Conservation (phyloP, 2,113 vertebrate species). For the Nannobrachium achirus region DNA sequence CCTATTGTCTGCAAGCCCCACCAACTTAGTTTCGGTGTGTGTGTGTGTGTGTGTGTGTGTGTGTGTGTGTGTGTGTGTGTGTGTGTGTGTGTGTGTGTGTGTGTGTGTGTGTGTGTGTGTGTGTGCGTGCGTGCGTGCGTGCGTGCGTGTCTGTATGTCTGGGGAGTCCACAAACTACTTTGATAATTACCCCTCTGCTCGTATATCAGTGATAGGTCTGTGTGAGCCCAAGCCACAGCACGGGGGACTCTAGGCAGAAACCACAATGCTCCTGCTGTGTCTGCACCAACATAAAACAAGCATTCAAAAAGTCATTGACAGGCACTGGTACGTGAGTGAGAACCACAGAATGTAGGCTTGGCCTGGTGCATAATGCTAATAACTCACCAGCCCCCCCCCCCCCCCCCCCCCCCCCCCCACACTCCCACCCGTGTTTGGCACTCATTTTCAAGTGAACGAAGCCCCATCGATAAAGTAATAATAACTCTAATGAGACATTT, state of each 20-base stretch:
- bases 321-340: slow-evolving; percentile 52
- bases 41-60: too few species aligned
- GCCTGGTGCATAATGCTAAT: slow-evolving; percentile 33
- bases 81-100: too few species aligned
- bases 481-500: slow-evolving; percentile 43
- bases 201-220: slow-evolving; percentile 51
- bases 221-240: slow-evolving; percentile 43
- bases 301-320: slow-evolving; percentile 50
- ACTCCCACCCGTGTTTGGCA: neutral
- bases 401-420: too few species aligned
- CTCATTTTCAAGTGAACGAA: slow-evolving; percentile 38
- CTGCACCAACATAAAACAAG: slow-evolving; percentile 47
- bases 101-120: too few species aligned
- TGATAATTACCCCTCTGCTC: slow-evolving; percentile 61
- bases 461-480: slow-evolving; percentile 46
- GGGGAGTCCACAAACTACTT: slow-evolving; percentile 55
- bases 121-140: too few species aligned
- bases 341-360: slow-evolving; percentile 64
- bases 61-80: too few species aligned
- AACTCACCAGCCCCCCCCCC: slow-evolving; percentile 34
- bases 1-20: slow-evolving; percentile 25
- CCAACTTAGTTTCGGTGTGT: slow-evolving; percentile 8
- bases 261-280: slow-evolving; percentile 62
- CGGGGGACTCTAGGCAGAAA: slow-evolving; percentile 41
- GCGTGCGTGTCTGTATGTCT: too few species aligned